These are phyloP conservation scores for Dinomys branickii DNA, from an alignment of 2,113 vertebrate genomes.

Conservation along the genomic window DNA sequence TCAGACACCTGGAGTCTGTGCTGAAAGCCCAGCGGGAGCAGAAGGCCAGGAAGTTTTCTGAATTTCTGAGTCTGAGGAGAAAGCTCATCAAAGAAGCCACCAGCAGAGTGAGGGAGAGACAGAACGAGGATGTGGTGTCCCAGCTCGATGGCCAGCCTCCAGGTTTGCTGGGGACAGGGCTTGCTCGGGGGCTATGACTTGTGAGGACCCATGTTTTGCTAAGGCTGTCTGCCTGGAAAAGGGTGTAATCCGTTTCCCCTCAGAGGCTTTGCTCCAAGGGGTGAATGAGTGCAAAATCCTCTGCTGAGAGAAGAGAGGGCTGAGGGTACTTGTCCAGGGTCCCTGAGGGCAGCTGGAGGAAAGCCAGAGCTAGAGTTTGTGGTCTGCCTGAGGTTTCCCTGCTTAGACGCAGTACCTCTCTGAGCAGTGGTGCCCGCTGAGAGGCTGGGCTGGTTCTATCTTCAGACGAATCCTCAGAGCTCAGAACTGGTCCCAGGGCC, in stretches of 20 bases:
- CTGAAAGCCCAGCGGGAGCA: slow-evolving; percentile 79
- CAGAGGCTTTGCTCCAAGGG: neutral
- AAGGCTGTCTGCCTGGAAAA: neutral
- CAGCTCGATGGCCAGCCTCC: neutral
- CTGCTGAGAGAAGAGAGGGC: neutral
- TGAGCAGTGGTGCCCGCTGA: fast-evolving
- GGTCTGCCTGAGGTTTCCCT: no score
- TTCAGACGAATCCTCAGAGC: fast-evolving
- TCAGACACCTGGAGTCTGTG: slow-evolving; percentile 75
- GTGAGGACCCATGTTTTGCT: neutral
- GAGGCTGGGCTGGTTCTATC: neutral
- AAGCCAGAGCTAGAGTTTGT: neutral
- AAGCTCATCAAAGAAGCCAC: slow-evolving; percentile 70
- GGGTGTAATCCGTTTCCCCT: neutral
- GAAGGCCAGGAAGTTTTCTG: slow-evolving; percentile 73
- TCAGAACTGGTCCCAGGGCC: neutral
- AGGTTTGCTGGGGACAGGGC: slow-evolving; percentile 54
- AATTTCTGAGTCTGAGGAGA: slow-evolving; percentile 74
- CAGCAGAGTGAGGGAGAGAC: slow-evolving; percentile 62
- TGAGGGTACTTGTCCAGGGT: neutral
- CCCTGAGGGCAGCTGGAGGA: neutral
- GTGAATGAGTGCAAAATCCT: neutral
- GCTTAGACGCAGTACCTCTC: neutral
- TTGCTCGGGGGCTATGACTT: neutral
- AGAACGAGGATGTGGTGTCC: neutral